Conservation (phyloP, 2,113 vertebrate species). For the Coracopsis vasa region DNA sequence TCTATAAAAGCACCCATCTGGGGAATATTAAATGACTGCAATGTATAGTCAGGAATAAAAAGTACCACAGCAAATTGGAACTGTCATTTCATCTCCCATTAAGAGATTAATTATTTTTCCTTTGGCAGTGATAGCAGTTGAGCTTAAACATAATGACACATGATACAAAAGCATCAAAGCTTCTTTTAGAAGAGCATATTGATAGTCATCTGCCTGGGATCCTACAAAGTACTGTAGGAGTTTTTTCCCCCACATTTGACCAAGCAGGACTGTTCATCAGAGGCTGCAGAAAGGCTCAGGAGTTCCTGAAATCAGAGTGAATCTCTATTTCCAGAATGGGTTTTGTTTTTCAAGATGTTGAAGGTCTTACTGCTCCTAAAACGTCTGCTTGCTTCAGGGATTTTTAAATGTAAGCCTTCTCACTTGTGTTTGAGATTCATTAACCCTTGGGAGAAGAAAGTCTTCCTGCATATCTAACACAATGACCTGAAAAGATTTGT, state of each 20-base stretch:
- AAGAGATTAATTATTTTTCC: slow-evolving; percentile 33
- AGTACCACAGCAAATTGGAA: slow-evolving; percentile 4
- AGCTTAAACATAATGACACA: background rate
- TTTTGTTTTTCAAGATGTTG: background rate
- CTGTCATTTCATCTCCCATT: background rate
- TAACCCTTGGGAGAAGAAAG: background rate
- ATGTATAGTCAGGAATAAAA: background rate
- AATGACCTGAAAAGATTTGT: background rate
- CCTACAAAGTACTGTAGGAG: background rate
- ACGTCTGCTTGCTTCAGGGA: background rate
- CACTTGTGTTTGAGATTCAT: background rate
- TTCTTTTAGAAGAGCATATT: background rate
- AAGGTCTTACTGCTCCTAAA: background rate
- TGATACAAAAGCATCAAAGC: background rate
- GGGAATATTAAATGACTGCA: background rate
- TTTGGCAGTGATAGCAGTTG: background rate
- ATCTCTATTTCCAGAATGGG: background rate
- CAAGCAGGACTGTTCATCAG: background rate
- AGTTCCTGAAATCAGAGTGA: background rate
- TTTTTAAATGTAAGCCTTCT: background rate
- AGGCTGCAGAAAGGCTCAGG: background rate
- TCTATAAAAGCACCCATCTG: background rate
- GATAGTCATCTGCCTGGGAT: background rate
- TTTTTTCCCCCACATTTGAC: background rate
- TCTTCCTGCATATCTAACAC: background rate